Percentiles rank a stretch among this genome's conserved stretches.
Conservation (phyloP, 2,797 vertebrate genomes). For the Selene dorsalis region DNA sequence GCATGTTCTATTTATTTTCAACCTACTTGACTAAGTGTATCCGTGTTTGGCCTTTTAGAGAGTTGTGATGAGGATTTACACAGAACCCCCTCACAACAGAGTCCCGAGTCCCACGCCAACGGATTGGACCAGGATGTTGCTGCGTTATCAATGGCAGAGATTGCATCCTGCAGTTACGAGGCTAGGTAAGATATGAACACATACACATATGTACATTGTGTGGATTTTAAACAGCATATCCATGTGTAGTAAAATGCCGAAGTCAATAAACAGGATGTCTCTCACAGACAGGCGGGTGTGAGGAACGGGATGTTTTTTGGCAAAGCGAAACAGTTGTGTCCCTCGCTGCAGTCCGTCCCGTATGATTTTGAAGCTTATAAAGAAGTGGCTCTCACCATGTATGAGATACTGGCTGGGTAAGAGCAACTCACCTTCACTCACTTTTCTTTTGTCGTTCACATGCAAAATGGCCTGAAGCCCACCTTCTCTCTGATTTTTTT, state of each 20-base stretch:
- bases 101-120: constrained; percentile 79
- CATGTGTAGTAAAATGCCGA: neutral
- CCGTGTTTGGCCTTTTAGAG: constrained; percentile 62
- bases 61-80: constrained; percentile 79
- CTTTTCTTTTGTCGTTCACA: neutral
- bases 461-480: neutral
- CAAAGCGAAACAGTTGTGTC: constrained; percentile 94
- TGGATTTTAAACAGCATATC: neutral
- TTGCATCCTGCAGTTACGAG: constrained; percentile 98
- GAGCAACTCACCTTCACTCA: neutral
- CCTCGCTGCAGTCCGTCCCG: constrained; percentile 90
- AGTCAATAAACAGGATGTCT: neutral
- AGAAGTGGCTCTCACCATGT: constrained; percentile 92
- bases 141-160: constrained; percentile 95
- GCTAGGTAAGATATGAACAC: constrained; percentile 87
- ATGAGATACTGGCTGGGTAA: constrained; percentile 95
- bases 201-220: accelerated
- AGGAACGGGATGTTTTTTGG: constrained; percentile 99
- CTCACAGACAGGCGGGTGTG: constrained; percentile 91
- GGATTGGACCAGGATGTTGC: constrained; percentile 81
- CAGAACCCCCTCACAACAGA: constrained; percentile 84
- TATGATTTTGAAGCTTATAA: constrained; percentile 97
- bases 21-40: neutral
- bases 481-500: constrained; percentile 10
- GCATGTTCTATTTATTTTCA: neutral